These are phyloP conservation scores for Microctonus brassicae DNA, from an alignment of 2,888 invertebrate species.

Conservation along the genomic window DNA sequence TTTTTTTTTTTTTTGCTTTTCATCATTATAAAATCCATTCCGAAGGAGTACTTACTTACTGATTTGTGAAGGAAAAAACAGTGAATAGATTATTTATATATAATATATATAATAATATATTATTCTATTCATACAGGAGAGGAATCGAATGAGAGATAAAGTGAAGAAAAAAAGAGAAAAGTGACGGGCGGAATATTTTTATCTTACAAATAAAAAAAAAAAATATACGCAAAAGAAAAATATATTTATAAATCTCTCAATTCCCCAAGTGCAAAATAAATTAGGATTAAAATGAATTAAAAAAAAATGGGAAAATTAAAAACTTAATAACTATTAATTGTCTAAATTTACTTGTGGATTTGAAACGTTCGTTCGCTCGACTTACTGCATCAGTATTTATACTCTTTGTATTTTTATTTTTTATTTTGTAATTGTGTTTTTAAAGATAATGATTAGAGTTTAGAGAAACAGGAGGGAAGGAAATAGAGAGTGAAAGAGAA, in stretches of 20 bases:
- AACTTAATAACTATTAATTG: conserved; percentile 12
- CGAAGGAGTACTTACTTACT: conserved; percentile 23
- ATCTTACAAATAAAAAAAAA: background rate
- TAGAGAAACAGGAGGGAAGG: background rate
- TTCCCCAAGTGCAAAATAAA: conserved; percentile 23
- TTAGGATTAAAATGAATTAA: conserved; percentile 5
- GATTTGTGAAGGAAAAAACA: background rate
- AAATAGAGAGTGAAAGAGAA: background rate
- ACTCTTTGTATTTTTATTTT: conserved; percentile 16
- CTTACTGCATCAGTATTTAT: conserved; percentile 13
- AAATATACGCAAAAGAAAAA: background rate
- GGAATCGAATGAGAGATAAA: conserved; percentile 1
- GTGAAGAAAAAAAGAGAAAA: background rate
- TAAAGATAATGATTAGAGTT: conserved; percentile 21
- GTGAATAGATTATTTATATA: background rate
- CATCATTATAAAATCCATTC: background rate
- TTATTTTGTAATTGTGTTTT: conserved; percentile 1
- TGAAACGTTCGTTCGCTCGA: conserved; percentile 46
- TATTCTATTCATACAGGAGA: background rate
- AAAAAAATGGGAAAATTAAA: background rate
- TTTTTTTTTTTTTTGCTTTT: background rate
- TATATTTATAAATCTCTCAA: conserved; percentile 7
- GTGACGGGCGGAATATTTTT: conserved; percentile 11
- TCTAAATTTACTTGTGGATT: conserved; percentile 24
- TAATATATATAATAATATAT: too few relatives aligned